Evolutionary conservation across 2,113 vertebrate genomes (phyloP), one percentile per base, ranked within the genome.

Genomic region (Tonatia bakeri): DNA sequence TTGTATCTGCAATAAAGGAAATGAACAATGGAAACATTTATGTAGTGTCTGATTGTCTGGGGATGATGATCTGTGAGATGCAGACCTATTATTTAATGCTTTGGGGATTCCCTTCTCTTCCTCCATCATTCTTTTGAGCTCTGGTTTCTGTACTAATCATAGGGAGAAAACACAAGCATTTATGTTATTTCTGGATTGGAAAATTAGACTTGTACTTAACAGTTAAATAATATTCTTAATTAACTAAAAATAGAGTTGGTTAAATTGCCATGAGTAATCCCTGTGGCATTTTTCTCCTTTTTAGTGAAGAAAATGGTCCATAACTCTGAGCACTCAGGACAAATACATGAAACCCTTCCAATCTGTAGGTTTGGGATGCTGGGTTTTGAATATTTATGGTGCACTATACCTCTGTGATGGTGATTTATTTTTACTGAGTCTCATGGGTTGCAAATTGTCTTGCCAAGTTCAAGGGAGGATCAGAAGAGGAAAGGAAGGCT

Each of bases 1-100:
- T 94, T 97, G 91, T 97, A 91, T 95, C 69, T 73, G 33, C 45
- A 92, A 79, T 96, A 94, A 97, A 96, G 88, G 94, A 96, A 97
- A 96, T 93, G 96, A 96, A 97, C 97, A 98, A 96, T 98, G 96
- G 97, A 98, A 97, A 98, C 90, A 92, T 98, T 97, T 98, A 96
- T 96, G 96, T 91, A 97, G 95, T 97, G 94, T 96, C 97, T 98
- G 95, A 96, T 97, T 95, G 94, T 94, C 96, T 95, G 54, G 93
- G 91, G 91, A 97, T 91, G 93, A 86, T 97, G 93, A 95, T 94
- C 86, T 97, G 65, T 91, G 90, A 82, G 82, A 96, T 81, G n/a
- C 75, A 94, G 93, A 26, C 77, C 90, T 97, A 91, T 97, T 97
- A 97, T 96, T 96, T 96, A 96, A 96, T 92, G 54, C 96, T 96